Percentiles rank a stretch among this genome's conserved stretches.
Evolutionary conservation across 2,888 invertebrate genomes (phyloP).

Genomic region (Pherbina coryleti): DNA sequence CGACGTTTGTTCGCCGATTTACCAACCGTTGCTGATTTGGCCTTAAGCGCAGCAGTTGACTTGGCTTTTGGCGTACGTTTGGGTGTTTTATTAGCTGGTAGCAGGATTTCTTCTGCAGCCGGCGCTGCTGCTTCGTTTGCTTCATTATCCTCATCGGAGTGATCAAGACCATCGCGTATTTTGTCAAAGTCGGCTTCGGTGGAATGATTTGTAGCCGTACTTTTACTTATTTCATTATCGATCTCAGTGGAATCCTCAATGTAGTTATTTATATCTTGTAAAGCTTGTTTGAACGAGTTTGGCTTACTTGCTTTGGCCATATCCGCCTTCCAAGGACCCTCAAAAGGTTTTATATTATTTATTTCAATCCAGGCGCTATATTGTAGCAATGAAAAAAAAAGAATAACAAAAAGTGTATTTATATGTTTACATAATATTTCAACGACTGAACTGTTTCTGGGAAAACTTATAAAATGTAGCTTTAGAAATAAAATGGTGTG

Average conservation of each 20-base stretch:
- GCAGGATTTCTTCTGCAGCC: constrained; percentile 24
- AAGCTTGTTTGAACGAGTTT: constrained; percentile 82
- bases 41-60: constrained; percentile 39
- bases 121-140: constrained; percentile 50
- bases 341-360: constrained; percentile 84
- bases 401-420: no score
- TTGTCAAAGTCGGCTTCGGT: constrained; percentile 81
- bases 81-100: constrained; percentile 48
- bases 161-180: constrained; percentile 72
- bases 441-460: background rate
- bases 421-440: no score
- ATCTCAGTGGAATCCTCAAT: constrained; percentile 76
- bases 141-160: constrained; percentile 53
- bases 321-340: constrained; percentile 80
- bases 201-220: constrained; percentile 66
- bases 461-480: constrained; percentile 17
- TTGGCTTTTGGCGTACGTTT: constrained; percentile 62
- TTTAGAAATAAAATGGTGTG: no score
- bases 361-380: constrained; percentile 92
- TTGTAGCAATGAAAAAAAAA: constrained; percentile 51
- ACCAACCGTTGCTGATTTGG: constrained; percentile 44
- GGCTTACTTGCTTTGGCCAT: constrained; percentile 82
- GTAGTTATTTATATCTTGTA: constrained; percentile 84
- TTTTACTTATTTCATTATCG: constrained; percentile 61
- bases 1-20: constrained; percentile 60